phyloP scores from a whole-genome alignment of 1,140 invertebrate species.

The Diabrotica undecimpunctata region DNA sequence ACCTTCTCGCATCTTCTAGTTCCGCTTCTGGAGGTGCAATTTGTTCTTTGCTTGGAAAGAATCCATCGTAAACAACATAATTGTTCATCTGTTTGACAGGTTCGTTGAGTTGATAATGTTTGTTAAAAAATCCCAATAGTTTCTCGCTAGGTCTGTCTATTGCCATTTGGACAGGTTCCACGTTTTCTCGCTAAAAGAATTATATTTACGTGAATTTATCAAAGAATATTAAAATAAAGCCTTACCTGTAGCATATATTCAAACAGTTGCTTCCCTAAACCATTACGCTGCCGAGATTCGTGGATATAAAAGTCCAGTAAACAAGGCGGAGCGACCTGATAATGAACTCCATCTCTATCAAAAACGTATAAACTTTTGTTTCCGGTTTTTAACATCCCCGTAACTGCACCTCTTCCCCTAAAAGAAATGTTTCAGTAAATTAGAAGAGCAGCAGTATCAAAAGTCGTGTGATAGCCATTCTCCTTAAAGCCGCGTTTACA shows the following conservation, averaged over 20 bases:
- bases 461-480: too few species aligned
- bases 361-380: constrained; percentile 81
- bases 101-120: constrained; percentile 72
- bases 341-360: constrained; percentile 64
- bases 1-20: constrained; percentile 32
- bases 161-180: constrained; percentile 69
- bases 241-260: constrained; percentile 72
- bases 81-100: constrained; percentile 82
- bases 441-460: too few species aligned
- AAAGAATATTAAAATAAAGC: not conserved
- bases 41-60: constrained; percentile 58
- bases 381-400: constrained; percentile 81
- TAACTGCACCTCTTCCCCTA: constrained; percentile 61
- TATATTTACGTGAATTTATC: not conserved
- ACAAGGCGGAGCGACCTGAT: constrained; percentile 72
- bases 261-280: constrained; percentile 72
- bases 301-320: constrained; percentile 87
- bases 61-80: constrained; percentile 82
- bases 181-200: constrained; percentile 62
- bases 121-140: constrained; percentile 77
- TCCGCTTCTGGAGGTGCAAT: constrained; percentile 12
- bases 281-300: constrained; percentile 71
- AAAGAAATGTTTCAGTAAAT: not conserved
- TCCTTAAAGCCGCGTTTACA: too few species aligned
- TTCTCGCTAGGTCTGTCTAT: constrained; percentile 88